phyloP scores from a whole-genome alignment of 2,797 vertebrate species.

The Hylomyscus alleni region DNA sequence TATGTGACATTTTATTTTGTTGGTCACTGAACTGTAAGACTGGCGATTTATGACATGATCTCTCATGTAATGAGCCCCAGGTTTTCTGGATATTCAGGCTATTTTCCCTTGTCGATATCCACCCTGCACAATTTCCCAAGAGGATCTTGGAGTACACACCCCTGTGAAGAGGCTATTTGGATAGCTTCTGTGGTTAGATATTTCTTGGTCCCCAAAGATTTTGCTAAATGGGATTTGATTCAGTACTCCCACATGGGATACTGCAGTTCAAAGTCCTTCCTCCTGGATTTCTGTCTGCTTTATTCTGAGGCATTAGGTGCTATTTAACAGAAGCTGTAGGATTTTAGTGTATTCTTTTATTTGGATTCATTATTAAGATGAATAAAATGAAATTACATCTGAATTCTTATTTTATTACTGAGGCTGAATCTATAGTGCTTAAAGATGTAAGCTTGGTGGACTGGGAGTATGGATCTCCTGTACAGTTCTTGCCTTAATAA shows the following conservation, averaged over 20 bases:
- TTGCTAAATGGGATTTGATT: constrained; percentile 70
- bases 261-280: constrained; percentile 66
- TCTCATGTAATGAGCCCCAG: not conserved
- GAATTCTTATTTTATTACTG: constrained; percentile 50
- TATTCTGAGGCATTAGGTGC: constrained; percentile 41
- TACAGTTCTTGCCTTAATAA: not conserved
- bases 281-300: constrained; percentile 64
- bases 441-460: not conserved
- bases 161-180: constrained; percentile 32
- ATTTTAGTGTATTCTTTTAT: constrained; percentile 58
- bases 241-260: constrained; percentile 62
- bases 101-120: not conserved
- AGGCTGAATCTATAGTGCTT: constrained; percentile 41
- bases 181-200: constrained; percentile 52
- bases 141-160: not conserved
- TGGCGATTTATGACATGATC: not conserved
- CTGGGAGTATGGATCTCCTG: not conserved
- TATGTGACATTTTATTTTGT: not conserved
- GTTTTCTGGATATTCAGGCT: not conserved
- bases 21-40: constrained; percentile 1
- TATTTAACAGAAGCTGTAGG: constrained; percentile 70
- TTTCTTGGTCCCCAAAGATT: constrained; percentile 68
- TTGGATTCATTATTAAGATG: constrained; percentile 55
- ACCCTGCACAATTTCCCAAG: not conserved
- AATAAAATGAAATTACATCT: constrained; percentile 66